Evolutionary conservation across 2,113 vertebrate species (phyloP), one percentile per base, ranked within the genome.

Genomic region (Cynoglossus semilaevis): DNA sequence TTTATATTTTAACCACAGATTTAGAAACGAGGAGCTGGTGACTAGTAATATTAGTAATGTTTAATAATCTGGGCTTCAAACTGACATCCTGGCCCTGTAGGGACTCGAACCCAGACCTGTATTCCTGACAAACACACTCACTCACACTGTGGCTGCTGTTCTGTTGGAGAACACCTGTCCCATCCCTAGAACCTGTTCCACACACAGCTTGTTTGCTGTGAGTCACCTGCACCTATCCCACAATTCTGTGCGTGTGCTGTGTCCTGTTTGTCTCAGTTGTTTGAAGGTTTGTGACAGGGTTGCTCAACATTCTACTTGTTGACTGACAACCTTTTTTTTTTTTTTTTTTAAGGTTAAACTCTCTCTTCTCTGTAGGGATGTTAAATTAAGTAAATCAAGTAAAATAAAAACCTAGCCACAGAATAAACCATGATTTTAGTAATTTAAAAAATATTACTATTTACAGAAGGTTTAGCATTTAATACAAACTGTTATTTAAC

Each of bases 161-260:
- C 22, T 29, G 22, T 29, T 29, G 36, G 8, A 2, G 46, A 58
- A 54, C 76, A 82, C 81, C 77, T 76, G 72, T 70, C 71, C 60
- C 36, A 1, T 17, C 5, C 8, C 45, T 38, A 75, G 58, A 88
- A 88, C 85, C 87, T 79, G 87, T 85, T 88, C 79, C 13, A 17
- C 60, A 69, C 36, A 43, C 81, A 29, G 78, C 83, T 60, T 67
- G 81, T 85, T 88, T 85, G 77, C 82, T 41, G 45, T 84, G 79
- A 82, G 49, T 85, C 84, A 87, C 58, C 62, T 55, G 63, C 60
- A 68, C 65, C 72, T 81, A 77, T 81, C 85, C 80, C 82, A 78
- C 52, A 63, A 67, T 45, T 72, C 49, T 55, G 41, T 70, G 37
- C 55, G 54, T 43, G 58, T 48, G 18, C 65, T 55, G 71, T 35